phyloP scores from a whole-genome alignment of 2,888 invertebrate species.

The Bellardia bayeri region DNA sequence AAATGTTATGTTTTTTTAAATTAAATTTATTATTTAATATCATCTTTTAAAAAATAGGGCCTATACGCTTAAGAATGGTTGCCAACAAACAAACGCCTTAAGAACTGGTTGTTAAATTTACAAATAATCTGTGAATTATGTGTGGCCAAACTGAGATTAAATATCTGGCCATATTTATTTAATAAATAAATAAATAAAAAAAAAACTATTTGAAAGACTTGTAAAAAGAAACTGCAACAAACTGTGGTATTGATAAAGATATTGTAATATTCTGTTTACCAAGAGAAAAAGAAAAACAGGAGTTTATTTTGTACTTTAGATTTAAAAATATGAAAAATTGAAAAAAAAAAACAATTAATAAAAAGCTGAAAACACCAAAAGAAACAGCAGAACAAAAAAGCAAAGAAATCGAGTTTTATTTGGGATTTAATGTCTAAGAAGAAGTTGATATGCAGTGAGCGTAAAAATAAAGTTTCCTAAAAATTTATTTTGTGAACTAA shows the following conservation, averaged over 20 bases:
- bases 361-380: constrained; percentile 56
- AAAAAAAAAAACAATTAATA: constrained; percentile 39
- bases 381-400: constrained; percentile 58
- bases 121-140: constrained; percentile 9
- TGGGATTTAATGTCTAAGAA: no score
- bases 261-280: constrained; percentile 33
- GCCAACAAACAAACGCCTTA: constrained; percentile 51
- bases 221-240: constrained; percentile 48
- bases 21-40: constrained; percentile 37
- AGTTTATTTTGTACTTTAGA: constrained; percentile 73
- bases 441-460: no score
- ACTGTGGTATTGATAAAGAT: constrained; percentile 69
- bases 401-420: background rate
- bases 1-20: constrained; percentile 62
- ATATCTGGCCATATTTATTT: constrained; percentile 30
- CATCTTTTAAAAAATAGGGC: constrained; percentile 8
- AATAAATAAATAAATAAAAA: constrained; percentile 30
- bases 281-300: constrained; percentile 55
- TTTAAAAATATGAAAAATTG: constrained; percentile 48
- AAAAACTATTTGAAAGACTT: constrained; percentile 51
- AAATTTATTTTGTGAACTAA: no score
- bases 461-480: no score
- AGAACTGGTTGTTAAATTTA: constrained; percentile 57
- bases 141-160: background rate
- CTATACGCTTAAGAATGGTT: constrained; percentile 48